phyloP scores from a whole-genome alignment of 2,113 vertebrate species.

The Saccopteryx leptura region DNA sequence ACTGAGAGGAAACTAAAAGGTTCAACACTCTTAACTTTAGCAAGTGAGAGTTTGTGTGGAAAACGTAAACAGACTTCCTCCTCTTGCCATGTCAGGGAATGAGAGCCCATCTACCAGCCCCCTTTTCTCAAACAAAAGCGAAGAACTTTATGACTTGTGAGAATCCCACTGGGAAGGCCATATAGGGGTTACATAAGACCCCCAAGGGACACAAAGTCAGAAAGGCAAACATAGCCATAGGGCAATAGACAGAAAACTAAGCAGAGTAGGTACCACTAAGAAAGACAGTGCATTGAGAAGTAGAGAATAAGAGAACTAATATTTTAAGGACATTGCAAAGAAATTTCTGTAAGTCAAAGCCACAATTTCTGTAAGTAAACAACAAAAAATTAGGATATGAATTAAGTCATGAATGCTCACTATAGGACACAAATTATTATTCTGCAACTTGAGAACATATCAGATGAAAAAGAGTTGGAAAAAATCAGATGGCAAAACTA shows the following conservation, averaged over 20 bases:
- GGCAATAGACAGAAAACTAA: not conserved
- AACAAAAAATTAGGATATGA: not conserved
- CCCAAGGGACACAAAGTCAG: too few species aligned
- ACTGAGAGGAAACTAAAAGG: not conserved
- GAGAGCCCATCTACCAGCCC: not conserved
- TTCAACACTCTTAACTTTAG: not conserved
- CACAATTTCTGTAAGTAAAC: not conserved
- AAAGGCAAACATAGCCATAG: not conserved
- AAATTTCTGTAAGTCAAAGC: not conserved
- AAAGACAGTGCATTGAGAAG: fast-evolving
- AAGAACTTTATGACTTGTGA: not conserved
- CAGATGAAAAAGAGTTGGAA: not conserved
- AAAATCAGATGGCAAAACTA: not conserved
- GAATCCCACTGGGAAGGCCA: not conserved
- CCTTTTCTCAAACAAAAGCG: not conserved
- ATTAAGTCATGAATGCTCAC: not conserved
- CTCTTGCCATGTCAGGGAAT: not conserved
- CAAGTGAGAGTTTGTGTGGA: not conserved
- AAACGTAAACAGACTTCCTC: not conserved
- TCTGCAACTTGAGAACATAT: not conserved
- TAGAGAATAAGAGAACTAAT: not conserved
- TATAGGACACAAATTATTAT: not conserved
- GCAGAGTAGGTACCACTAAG: not conserved
- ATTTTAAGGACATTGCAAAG: not conserved
- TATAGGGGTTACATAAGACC: not conserved